Evolutionary conservation across 2,113 vertebrate genomes (phyloP).

Genomic region (Cyrtonyx montezumae): DNA sequence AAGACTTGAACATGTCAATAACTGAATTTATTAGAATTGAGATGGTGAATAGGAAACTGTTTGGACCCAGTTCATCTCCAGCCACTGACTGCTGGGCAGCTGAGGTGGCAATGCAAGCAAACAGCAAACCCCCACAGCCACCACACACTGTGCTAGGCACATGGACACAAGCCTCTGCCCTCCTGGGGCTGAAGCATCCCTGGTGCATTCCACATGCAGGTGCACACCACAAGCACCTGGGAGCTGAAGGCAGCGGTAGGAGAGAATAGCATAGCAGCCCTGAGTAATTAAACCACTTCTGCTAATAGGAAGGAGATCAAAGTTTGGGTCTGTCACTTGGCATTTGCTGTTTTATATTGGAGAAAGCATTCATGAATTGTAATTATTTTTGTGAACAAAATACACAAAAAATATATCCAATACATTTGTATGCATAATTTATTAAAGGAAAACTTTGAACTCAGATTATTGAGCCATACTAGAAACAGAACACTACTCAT

Average conservation of each 20-base stretch:
- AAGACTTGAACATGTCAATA: neutral
- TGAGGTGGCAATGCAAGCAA: neutral
- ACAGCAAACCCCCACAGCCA: no score
- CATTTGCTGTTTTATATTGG: neutral
- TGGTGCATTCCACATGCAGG: neutral
- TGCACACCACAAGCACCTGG: constrained; percentile 20
- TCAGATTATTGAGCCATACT: constrained; percentile 20
- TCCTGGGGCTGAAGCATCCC: neutral
- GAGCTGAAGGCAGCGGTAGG: neutral
- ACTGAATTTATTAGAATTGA: neutral
- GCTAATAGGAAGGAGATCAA: constrained; percentile 49
- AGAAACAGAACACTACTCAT: constrained; percentile 22
- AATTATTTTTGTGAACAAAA: constrained; percentile 46
- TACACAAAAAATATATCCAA: constrained; percentile 17
- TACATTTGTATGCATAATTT: constrained; percentile 43
- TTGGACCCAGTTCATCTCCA: neutral
- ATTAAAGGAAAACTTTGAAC: constrained; percentile 51
- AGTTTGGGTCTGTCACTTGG: constrained; percentile 21
- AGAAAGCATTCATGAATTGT: constrained; percentile 43
- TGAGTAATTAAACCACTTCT: constrained; percentile 29
- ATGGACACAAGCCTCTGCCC: neutral
- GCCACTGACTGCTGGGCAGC: neutral
- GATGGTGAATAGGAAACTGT: neutral
- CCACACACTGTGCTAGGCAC: neutral
- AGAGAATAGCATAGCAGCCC: neutral